Evolutionary conservation across 2,888 invertebrate genomes (phyloP), one percentile per base, ranked within the genome.

Genomic region (Suillia variegata): DNA sequence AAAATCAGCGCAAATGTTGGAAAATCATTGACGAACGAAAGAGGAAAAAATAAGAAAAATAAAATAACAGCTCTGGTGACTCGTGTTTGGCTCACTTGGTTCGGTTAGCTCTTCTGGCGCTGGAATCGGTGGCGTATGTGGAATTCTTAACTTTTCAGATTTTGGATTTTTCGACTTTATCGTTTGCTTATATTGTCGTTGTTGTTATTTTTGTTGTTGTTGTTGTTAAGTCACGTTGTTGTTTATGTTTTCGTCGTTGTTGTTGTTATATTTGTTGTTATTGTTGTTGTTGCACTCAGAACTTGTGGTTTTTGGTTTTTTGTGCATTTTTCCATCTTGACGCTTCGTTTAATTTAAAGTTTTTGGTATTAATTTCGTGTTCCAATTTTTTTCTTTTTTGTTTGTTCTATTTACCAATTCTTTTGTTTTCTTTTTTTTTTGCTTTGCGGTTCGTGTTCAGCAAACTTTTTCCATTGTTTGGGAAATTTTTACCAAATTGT

Each of bases 281-380:
- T 31, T 31, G 6, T 6, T 31, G 31, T 31, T 31, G 6, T 31
- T 31, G 6, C 12, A 31, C 38, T 5, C 38, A 10, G n/a, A 38
- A 26, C 3, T 38, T 38, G 38, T n/a, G 38, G 38, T 38, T 13
- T 38, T 38, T 38, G 26, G 6, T 13, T n/a, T 38, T 38, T 38
- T 38, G 38, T 17, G 34, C 24, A 33, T 56, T 64, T 56, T 64
- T 38, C 42, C 58, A 61, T 59, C 54, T 51, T 58, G 34, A 38
- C 57, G 62, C 45, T 62, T 56, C 47, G 55, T 45, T 64, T 54
- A 62, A 62, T 63, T 62, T 59, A 53, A 52, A 56, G 54, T 58
- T 59, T 56, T 49, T 50, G 22, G n/a, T 22, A 15, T n/a, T 12
- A 12, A 26, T 22, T 38, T 51, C 58, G 54, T 22, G 50, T 24